phyloP scores from a whole-genome alignment of 2,797 vertebrate species.

The Forpus xanthops region DNA sequence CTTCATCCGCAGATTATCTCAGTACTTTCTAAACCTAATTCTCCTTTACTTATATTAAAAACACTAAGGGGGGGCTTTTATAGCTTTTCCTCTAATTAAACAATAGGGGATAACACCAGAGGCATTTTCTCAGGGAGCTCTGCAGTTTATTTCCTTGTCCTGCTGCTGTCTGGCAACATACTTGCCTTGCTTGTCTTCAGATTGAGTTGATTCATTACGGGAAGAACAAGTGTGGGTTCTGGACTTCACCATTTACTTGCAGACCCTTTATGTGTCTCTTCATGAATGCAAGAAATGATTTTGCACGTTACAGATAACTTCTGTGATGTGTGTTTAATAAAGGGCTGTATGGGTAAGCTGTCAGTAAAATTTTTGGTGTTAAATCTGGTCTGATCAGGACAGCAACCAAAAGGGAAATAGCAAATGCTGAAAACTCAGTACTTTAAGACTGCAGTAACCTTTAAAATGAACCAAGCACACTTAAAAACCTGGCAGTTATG shows the following conservation, averaged over 20 bases:
- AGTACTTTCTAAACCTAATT: neutral
- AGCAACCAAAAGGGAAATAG: neutral
- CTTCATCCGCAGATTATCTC: neutral
- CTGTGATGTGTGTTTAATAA: neutral
- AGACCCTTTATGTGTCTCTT: neutral
- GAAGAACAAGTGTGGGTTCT: neutral
- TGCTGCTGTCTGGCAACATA: neutral
- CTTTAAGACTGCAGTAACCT: neutral
- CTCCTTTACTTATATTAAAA: neutral
- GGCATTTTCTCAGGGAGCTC: neutral
- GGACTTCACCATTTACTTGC: neutral
- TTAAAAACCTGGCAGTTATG: neutral
- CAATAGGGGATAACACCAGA: neutral
- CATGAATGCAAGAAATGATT: neutral
- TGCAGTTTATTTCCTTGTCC: neutral
- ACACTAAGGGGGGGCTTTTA: neutral
- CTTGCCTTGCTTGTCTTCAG: neutral
- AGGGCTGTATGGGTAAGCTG: neutral
- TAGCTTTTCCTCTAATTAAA: neutral
- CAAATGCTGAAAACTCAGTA: neutral
- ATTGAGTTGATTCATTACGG: neutral
- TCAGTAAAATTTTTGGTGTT: neutral
- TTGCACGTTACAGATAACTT: neutral
- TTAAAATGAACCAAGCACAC: neutral
- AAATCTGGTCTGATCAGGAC: neutral